Conservation (phyloP, 2,888 invertebrate genomes). For the Scaptomyza parva region DNA sequence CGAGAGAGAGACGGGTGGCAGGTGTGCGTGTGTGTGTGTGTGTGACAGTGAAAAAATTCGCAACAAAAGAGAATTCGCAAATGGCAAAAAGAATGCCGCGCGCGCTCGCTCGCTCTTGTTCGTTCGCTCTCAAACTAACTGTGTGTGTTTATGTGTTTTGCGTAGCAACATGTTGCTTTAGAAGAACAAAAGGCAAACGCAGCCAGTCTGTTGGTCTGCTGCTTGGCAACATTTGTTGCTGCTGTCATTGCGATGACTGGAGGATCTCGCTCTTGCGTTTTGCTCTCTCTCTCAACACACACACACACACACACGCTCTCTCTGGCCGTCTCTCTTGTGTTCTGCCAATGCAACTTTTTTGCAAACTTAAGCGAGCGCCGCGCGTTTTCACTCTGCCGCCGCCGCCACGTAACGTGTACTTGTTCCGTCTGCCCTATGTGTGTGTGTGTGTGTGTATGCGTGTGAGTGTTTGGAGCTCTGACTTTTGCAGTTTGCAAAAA, state of each 20-base stretch:
- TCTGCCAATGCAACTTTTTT: slow-evolving; percentile 45
- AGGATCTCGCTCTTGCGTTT: slow-evolving; percentile 53
- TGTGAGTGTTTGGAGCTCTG: slow-evolving; percentile 41
- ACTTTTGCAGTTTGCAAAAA: slow-evolving; percentile 63
- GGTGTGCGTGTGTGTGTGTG: slow-evolving; percentile 8
- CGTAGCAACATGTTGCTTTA: slow-evolving; percentile 52
- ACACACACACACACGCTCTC: too few relatives aligned
- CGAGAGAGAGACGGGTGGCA: slow-evolving; percentile 5
- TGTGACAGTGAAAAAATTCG: slow-evolving; percentile 48
- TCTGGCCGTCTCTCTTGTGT: neutral
- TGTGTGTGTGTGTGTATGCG: slow-evolving; percentile 15
- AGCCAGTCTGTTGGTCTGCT: slow-evolving; percentile 19
- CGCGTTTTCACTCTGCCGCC: slow-evolving; percentile 49
- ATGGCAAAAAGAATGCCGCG: slow-evolving; percentile 58
- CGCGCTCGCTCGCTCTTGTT: slow-evolving; percentile 15
- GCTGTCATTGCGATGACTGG: slow-evolving; percentile 40
- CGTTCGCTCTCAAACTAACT: neutral
- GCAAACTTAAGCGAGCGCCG: slow-evolving; percentile 41
- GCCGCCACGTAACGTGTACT: slow-evolving; percentile 5
- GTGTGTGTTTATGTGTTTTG: slow-evolving; percentile 11
- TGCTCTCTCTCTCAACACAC: slow-evolving; percentile 6
- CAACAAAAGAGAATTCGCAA: slow-evolving; percentile 76
- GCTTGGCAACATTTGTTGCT: slow-evolving; percentile 45
- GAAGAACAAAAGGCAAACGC: slow-evolving; percentile 10
- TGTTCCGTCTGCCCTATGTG: slow-evolving; percentile 1